phyloP scores from a whole-genome alignment of 2,888 invertebrate species.

The Hybos culiciformis region DNA sequence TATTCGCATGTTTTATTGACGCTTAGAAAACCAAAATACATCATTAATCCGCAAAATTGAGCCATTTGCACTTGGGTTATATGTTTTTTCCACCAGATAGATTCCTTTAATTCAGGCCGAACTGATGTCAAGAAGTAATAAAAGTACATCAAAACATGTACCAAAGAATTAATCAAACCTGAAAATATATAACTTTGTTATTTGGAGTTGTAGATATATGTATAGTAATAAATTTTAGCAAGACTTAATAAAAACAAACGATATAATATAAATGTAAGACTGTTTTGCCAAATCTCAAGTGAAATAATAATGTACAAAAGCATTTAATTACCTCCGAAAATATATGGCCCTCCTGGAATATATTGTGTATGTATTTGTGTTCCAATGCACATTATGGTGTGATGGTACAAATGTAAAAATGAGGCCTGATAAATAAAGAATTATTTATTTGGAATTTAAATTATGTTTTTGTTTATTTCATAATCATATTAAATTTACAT shows the following conservation, averaged over 20 bases:
- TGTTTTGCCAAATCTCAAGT: no score
- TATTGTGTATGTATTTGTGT: background rate
- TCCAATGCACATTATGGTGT: background rate
- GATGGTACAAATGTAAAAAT: background rate
- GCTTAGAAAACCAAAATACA: background rate
- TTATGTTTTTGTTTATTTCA: no score
- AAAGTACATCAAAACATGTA: conserved; percentile 69
- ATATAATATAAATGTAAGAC: conserved; percentile 61
- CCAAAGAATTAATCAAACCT: conserved; percentile 55
- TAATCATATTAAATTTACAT: no score
- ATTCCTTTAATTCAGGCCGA: conserved; percentile 52
- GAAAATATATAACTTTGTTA: conserved; percentile 44
- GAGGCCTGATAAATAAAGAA: no score
- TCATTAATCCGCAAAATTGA: conserved; percentile 48
- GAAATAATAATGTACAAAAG: no score
- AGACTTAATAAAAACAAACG: conserved; percentile 43
- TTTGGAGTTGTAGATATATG: conserved; percentile 53
- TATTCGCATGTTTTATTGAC: background rate
- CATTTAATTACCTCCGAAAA: no score
- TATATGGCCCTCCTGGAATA: background rate
- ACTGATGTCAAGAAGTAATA: conserved; percentile 65
- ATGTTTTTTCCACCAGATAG: conserved; percentile 69
- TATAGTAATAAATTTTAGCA: conserved; percentile 43
- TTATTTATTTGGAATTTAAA: no score
- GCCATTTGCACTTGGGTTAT: conserved; percentile 68